A percentile compares a stretch with the other conserved stretches of the same genome.
These are phyloP conservation scores for Scomberomorus guttatus DNA, from an alignment of 2,797 vertebrate genomes.

Conservation along the genomic window DNA sequence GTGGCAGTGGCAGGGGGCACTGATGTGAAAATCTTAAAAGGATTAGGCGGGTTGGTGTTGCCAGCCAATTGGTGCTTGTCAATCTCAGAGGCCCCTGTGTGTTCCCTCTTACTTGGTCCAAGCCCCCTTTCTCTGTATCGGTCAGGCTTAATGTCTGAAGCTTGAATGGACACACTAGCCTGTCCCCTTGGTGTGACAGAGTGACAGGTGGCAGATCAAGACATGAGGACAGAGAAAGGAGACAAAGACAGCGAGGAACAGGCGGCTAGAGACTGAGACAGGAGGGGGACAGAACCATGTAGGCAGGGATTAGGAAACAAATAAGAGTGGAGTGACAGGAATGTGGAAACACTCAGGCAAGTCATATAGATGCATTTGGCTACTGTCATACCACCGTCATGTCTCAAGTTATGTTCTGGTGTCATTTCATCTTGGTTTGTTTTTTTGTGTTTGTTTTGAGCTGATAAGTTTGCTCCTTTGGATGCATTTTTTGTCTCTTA, in stretches of 20 bases:
- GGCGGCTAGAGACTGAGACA: slow-evolving; percentile 57
- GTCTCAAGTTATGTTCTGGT: not conserved
- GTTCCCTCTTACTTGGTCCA: slow-evolving; percentile 57
- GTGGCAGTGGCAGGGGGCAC: slow-evolving; percentile 82
- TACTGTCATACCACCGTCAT: slow-evolving; percentile 48
- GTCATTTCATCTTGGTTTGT: slow-evolving; percentile 11
- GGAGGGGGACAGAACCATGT: slow-evolving; percentile 64
- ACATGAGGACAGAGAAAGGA: slow-evolving; percentile 70
- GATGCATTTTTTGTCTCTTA: not conserved
- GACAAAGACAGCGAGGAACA: slow-evolving; percentile 73
- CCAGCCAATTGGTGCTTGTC: slow-evolving; percentile 87
- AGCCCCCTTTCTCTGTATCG: slow-evolving; percentile 67
- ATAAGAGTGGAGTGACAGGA: slow-evolving; percentile 76
- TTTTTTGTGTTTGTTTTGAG: slow-evolving; percentile 9
- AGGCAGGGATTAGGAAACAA: slow-evolving; percentile 79
- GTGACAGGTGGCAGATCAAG: slow-evolving; percentile 81
- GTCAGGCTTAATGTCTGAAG: slow-evolving; percentile 78
- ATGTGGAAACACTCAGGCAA: slow-evolving; percentile 68
- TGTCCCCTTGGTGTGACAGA: slow-evolving; percentile 75
- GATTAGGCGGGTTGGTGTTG: slow-evolving; percentile 83
- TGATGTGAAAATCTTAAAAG: slow-evolving; percentile 87
- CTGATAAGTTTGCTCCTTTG: not conserved
- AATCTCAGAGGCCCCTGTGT: slow-evolving; percentile 80
- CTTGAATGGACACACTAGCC: slow-evolving; percentile 78
- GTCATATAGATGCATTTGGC: slow-evolving; percentile 59